These are phyloP conservation scores for Lethenteron reissneri DNA, from an alignment of 2,113 vertebrate genomes.

Conservation along the genomic window DNA sequence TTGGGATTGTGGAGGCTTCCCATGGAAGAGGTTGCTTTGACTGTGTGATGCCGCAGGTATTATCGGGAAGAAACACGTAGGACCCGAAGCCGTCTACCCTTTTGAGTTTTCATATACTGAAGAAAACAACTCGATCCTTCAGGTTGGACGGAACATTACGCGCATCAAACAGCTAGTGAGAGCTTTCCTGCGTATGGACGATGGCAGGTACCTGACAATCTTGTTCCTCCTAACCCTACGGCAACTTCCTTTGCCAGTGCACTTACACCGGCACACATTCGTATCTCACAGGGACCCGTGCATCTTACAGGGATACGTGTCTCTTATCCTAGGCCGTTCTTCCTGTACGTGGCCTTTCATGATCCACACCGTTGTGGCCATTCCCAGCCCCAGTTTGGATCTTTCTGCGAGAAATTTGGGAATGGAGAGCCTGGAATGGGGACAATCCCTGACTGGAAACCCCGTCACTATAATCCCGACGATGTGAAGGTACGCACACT, in stretches of 20 bases:
- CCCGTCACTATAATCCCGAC: constrained; percentile 41
- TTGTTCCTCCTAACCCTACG: not conserved
- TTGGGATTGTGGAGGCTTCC: not conserved
- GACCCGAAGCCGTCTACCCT: constrained; percentile 51
- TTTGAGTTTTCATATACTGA: constrained; percentile 80
- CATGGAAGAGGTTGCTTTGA: fast-evolving
- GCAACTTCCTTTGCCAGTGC: not conserved
- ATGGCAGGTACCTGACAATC: constrained; percentile 18
- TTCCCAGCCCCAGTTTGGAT: constrained; percentile 70
- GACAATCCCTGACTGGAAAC: constrained; percentile 67
- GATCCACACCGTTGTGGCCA: constrained; percentile 86
- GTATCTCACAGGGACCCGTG: not conserved
- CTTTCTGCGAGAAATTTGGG: constrained; percentile 94
- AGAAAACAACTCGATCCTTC: constrained; percentile 61
- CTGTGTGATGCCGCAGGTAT: constrained; percentile 29
- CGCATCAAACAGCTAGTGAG: constrained; percentile 55
- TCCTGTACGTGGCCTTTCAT: constrained; percentile 81
- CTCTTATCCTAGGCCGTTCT: constrained; percentile 33
- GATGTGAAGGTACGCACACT: constrained; percentile 43
- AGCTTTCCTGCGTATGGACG: constrained; percentile 43
- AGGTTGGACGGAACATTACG: constrained; percentile 90
- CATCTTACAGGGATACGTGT: fast-evolving
- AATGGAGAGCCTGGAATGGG: constrained; percentile 71
- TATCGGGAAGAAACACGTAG: constrained; percentile 85
- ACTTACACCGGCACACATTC: not conserved